Evolutionary conservation across 1,140 invertebrate genomes (phyloP).

Genomic region (Leptinotarsa lineolata): DNA sequence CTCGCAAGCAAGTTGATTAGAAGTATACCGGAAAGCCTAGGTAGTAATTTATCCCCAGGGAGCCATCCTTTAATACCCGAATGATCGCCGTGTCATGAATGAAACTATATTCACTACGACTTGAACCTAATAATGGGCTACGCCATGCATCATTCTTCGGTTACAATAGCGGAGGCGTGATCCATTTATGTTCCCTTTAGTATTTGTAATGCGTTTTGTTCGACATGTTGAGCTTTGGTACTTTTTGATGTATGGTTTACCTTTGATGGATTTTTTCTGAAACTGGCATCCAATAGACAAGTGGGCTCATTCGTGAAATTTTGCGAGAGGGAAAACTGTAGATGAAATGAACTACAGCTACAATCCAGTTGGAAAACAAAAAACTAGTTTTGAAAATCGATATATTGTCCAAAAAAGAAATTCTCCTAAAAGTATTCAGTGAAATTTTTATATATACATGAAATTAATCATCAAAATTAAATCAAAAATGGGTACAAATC

Average conservation of each 20-base stretch:
- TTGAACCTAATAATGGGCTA: slow-evolving; percentile 15
- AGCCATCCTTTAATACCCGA: slow-evolving; percentile 30
- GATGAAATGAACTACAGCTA: too few relatives aligned
- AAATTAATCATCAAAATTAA: too few relatives aligned
- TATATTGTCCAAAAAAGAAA: too few relatives aligned
- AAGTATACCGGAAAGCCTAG: slow-evolving; percentile 38
- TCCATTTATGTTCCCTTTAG: neutral
- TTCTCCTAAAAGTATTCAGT: too few relatives aligned
- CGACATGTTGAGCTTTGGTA: neutral
- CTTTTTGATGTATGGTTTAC: neutral
- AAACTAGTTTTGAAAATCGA: too few relatives aligned
- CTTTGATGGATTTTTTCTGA: too few relatives aligned
- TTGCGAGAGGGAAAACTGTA: too few relatives aligned
- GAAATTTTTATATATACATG: too few relatives aligned
- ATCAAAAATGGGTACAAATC: too few relatives aligned
- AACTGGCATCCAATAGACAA: too few relatives aligned
- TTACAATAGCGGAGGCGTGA: slow-evolving; percentile 12
- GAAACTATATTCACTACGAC: slow-evolving; percentile 1
- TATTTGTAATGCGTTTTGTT: slow-evolving; percentile 2
- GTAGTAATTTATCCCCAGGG: slow-evolving; percentile 45
- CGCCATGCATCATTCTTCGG: slow-evolving; percentile 8
- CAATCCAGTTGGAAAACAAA: too few relatives aligned
- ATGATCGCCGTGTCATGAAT: slow-evolving; percentile 18
- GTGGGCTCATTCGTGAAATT: too few relatives aligned
- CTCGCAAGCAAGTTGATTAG: slow-evolving; percentile 13